Base-by-base conservation (phyloP, 2,888 invertebrate genomes). In the Capitulum mitella region DNA sequence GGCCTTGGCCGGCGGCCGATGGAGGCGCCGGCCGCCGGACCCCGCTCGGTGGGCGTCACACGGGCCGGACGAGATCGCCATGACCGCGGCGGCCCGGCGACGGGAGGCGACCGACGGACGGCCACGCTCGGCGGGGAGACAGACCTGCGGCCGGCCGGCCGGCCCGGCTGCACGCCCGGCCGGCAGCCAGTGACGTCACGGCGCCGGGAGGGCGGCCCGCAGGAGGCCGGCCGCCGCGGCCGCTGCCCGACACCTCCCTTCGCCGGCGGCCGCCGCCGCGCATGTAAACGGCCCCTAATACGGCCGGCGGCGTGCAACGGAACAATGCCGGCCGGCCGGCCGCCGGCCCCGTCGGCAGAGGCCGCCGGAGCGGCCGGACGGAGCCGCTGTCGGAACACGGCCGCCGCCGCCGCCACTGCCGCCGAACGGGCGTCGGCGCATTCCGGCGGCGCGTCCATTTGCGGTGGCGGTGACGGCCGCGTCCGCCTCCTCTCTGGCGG, bases 61-160 rank as follows among this genome's bases (percentile, higher is more conserved):
- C n/a, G n/a, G n/a, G n/a, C n/a, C n/a, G n/a, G n/a, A n/a, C n/a
- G n/a, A n/a, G n/a, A n/a, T n/a, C n/a, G n/a, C n/a, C n/a, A n/a
- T n/a, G n/a, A n/a, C n/a, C n/a, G n/a, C n/a, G 83, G 82, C 81
- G 81, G 81, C 82, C 82, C 83, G 83, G 34, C 22, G 40, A 22
- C 3, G 29, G 19, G 75, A 29, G 6, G 64, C 19, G n/a, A n/a
- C 43, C n/a, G n/a, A n/a, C n/a, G n/a, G n/a, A n/a, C n/a, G n/a
- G n/a, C n/a, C n/a, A n/a, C n/a, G n/a, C n/a, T n/a, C n/a, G n/a
- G n/a, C n/a, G n/a, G n/a, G n/a, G n/a, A n/a, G n/a, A n/a, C n/a
- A n/a, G n/a, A n/a, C n/a, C n/a, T n/a, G 43, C 43, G 51, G 22
- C 51, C 51, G 22, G 51, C 22, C 5, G 22, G 5, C 19, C 14